phyloP scores from a whole-genome alignment of 2,888 invertebrate genomes.

The Lingula anatina region DNA sequence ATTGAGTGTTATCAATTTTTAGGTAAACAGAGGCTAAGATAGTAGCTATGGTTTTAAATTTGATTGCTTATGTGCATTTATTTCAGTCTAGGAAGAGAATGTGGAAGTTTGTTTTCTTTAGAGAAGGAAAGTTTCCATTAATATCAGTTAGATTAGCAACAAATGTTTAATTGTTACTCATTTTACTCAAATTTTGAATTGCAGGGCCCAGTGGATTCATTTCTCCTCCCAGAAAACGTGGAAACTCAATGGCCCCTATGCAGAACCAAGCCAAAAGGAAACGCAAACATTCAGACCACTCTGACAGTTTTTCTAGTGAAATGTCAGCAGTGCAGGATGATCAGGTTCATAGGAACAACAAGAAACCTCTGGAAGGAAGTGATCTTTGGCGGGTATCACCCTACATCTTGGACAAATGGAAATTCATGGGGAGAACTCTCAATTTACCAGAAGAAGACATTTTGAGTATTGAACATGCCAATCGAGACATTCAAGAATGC shows the following conservation, averaged over 20 bases:
- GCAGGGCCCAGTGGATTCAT: too few species aligned
- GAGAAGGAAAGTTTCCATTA: too few species aligned
- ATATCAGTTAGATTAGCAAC: too few species aligned
- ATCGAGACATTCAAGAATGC: constrained; percentile 27
- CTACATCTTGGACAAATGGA: constrained; percentile 22
- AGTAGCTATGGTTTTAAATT: too few species aligned
- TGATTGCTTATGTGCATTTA: too few species aligned
- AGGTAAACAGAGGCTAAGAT: too few species aligned
- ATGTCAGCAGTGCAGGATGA: background rate
- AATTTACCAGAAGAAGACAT: constrained; percentile 23
- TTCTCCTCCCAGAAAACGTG: background rate
- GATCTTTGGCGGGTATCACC: constrained; percentile 29
- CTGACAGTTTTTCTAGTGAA: background rate
- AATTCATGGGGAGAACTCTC: constrained; percentile 23
- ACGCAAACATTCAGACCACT: background rate
- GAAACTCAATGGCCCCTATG: background rate
- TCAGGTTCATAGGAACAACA: background rate
- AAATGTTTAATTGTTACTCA: too few species aligned
- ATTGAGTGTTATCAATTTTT: too few species aligned
- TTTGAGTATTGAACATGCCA: constrained; percentile 21
- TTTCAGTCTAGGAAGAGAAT: too few species aligned
- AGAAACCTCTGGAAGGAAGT: constrained; percentile 13
- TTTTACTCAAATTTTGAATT: too few species aligned
- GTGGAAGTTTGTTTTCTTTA: too few species aligned
- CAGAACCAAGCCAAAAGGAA: background rate